A percentile compares a stretch with the other conserved stretches of the same genome.
phyloP scores from a whole-genome alignment of 2,888 invertebrate genomes.

The Microctonus brassicae region DNA sequence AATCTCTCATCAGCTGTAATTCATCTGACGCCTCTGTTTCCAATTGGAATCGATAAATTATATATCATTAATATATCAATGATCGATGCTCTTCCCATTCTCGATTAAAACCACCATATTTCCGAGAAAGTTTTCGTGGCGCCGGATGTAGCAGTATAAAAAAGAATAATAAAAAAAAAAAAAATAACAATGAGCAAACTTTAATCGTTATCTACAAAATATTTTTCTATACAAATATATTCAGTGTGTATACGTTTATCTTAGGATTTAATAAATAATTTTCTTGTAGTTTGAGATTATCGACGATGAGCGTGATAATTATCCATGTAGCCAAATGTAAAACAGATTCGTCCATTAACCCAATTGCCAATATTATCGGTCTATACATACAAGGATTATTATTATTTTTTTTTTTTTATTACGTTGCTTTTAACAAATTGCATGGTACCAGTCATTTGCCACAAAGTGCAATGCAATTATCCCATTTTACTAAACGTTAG shows the following conservation, averaged over 20 bases:
- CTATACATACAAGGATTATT: not conserved
- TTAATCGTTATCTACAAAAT: constrained; percentile 36
- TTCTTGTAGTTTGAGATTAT: not conserved
- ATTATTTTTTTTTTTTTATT: not conserved
- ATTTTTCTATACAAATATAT: too few relatives aligned
- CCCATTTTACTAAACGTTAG: constrained; percentile 22
- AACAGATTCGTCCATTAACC: constrained; percentile 44
- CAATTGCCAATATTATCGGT: constrained; percentile 15
- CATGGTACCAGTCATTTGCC: constrained; percentile 21
- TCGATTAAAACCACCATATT: too few relatives aligned
- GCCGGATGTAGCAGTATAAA: not conserved
- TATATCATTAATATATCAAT: constrained; percentile 13
- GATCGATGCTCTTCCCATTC: too few relatives aligned
- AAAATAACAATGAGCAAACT: constrained; percentile 30
- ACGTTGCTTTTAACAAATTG: constrained; percentile 27
- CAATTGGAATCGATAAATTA: constrained; percentile 33
- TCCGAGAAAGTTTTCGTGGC: constrained; percentile 43
- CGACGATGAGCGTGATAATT: constrained; percentile 17
- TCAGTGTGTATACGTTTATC: too few relatives aligned
- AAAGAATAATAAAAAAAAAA: not conserved
- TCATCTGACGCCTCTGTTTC: constrained; percentile 7
- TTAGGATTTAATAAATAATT: not conserved
- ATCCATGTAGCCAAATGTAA: constrained; percentile 23
- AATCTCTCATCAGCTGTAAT: constrained; percentile 33
- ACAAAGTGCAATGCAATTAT: constrained; percentile 30